A percentile compares a stretch with the other conserved stretches of the same genome.
Evolutionary conservation across 2,797 vertebrate species (phyloP).

Genomic region (Ctenopoma kingsleyae): DNA sequence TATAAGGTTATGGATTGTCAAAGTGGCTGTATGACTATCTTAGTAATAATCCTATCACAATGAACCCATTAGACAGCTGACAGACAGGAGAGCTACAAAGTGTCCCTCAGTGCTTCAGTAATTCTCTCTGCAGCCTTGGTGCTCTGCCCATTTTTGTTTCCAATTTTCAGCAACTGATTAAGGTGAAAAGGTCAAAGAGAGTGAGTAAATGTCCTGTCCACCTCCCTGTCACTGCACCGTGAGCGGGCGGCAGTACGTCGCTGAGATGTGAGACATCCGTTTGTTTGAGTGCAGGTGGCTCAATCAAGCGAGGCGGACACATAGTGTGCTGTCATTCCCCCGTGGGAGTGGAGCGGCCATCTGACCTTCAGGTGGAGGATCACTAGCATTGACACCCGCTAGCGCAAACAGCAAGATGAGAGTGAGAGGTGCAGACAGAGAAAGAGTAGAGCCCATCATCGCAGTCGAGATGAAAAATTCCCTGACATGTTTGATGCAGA

Average conservation of each 20-base stretch:
- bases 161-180: constrained; percentile 27
- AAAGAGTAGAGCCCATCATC: constrained; percentile 19
- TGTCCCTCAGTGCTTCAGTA: background rate
- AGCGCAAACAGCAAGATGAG: constrained; percentile 12
- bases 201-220: constrained; percentile 15
- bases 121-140: constrained; percentile 4
- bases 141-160: background rate
- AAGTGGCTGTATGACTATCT: background rate
- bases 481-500: constrained; percentile 6
- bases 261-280: constrained; percentile 17
- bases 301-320: constrained; percentile 14
- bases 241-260: background rate
- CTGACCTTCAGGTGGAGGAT: constrained; percentile 39
- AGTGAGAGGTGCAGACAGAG: constrained; percentile 1
- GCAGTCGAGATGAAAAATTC: constrained; percentile 1
- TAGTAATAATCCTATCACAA: background rate
- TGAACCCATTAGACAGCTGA: background rate
- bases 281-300: constrained; percentile 24
- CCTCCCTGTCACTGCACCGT: constrained; percentile 5
- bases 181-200: constrained; percentile 31
- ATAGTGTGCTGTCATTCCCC: constrained; percentile 7
- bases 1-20: no score
- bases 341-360: background rate
- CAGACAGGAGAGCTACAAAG: background rate
- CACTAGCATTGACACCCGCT: background rate